Percentiles rank a stretch among this genome's conserved stretches.
Evolutionary conservation across 2,797 vertebrate species (phyloP).

Genomic region (Syngnathus rostellatus): DNA sequence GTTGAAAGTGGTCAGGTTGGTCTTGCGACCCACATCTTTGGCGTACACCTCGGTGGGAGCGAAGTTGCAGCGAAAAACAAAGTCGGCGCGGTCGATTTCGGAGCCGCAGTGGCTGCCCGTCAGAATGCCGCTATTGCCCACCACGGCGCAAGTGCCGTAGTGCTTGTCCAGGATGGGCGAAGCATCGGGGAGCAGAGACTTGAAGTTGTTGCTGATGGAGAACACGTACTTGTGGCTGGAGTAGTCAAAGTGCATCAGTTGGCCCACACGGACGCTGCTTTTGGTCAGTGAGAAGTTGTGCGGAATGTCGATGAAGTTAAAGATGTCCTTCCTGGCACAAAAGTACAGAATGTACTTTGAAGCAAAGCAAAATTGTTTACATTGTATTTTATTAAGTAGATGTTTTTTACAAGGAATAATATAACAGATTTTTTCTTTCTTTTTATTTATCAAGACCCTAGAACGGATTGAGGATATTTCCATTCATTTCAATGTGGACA

Average conservation of each 20-base stretch:
- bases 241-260: constrained; percentile 98
- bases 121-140: constrained; percentile 95
- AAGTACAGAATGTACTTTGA: not conserved
- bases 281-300: constrained; percentile 94
- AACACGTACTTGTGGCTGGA: constrained; percentile 99
- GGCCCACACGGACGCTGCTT: constrained; percentile 84
- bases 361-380: too few species aligned
- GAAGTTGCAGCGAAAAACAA: constrained; percentile 98
- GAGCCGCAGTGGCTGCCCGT: constrained; percentile 88
- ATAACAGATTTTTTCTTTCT: too few species aligned
- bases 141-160: constrained; percentile 87
- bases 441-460: too few species aligned
- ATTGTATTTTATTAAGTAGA: too few species aligned
- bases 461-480: too few species aligned
- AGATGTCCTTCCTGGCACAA: constrained; percentile 84
- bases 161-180: constrained; percentile 89
- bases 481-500: too few species aligned
- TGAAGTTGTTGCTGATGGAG: constrained; percentile 93
- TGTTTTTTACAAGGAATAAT: too few species aligned
- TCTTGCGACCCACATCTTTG: constrained; percentile 90
- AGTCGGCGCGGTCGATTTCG: constrained; percentile 91
- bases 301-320: constrained; percentile 84
- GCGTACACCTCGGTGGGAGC: constrained; percentile 91
- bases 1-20: constrained; percentile 97
- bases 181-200: constrained; percentile 84